Evolutionary conservation across 37 sponge, comb jelly and placozoan species (phyloP).

Genomic region (Agelas oroides): DNA sequence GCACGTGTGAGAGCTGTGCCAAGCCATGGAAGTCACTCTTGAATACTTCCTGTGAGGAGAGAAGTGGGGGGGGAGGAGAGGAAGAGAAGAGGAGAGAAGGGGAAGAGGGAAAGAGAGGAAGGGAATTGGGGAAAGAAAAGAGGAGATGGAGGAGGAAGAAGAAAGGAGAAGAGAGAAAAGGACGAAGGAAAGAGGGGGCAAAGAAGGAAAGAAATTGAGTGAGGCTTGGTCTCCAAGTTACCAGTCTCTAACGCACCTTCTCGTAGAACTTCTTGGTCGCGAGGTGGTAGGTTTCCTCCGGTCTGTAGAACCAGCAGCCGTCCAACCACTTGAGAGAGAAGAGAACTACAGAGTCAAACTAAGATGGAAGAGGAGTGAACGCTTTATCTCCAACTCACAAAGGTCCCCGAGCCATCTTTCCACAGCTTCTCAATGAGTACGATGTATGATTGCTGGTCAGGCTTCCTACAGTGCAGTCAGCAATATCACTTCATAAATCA

Average conservation of each 20-base stretch:
- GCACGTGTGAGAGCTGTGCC: slow-evolving; percentile 35
- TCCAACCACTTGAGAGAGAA: slow-evolving; percentile 70
- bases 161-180: background rate
- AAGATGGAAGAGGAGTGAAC: background rate
- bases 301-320: slow-evolving; percentile 88
- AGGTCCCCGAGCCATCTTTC: slow-evolving; percentile 44
- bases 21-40: slow-evolving; percentile 78
- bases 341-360: background rate
- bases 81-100: too few relatives aligned
- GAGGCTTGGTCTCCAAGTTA: too few relatives aligned
- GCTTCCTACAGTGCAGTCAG: background rate
- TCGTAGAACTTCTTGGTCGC: slow-evolving; percentile 80
- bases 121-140: background rate
- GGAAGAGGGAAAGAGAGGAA: background rate
- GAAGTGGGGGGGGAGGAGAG: background rate
- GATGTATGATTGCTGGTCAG: slow-evolving; percentile 62
- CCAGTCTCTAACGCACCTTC: too few relatives aligned
- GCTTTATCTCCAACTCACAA: slow-evolving; percentile 17
- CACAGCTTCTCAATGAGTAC: slow-evolving; percentile 78
- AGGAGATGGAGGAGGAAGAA: background rate
- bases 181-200: background rate
- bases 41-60: slow-evolving; percentile 78
- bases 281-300: slow-evolving; percentile 89
- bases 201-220: too few relatives aligned
- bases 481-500: background rate